These are phyloP conservation scores for Larimichthys crocea DNA, from an alignment of 2,113 vertebrate genomes.

Conservation along the genomic window DNA sequence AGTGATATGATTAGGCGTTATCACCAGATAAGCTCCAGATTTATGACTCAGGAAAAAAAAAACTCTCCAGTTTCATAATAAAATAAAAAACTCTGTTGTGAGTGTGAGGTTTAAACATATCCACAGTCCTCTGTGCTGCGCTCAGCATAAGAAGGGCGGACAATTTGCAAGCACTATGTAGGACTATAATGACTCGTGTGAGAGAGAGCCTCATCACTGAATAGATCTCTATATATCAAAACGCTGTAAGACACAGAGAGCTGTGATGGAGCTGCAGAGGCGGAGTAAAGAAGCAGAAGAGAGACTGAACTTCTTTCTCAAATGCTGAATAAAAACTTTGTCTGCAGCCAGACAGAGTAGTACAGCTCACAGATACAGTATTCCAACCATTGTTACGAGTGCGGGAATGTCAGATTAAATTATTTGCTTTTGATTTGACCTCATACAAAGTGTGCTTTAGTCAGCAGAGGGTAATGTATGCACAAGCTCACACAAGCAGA, in stretches of 20 bases:
- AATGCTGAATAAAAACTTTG: conserved; percentile 35
- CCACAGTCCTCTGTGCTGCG: conserved; percentile 25
- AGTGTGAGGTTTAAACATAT: conserved; percentile 1
- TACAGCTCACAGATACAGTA: conserved; percentile 1
- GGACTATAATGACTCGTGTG: conserved; percentile 59
- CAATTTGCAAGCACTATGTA: conserved; percentile 28
- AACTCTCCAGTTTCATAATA: not conserved
- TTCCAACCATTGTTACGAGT: not conserved
- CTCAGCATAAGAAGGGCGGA: not conserved
- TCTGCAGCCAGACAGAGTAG: conserved; percentile 11
- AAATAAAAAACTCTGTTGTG: conserved; percentile 1
- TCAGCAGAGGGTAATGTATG: not conserved
- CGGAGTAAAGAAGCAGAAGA: conserved; percentile 29
- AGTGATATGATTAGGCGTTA: conserved; percentile 14
- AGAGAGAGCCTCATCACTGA: conserved; percentile 22
- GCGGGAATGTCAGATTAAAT: not conserved
- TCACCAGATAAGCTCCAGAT: not conserved
- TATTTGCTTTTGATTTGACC: conserved; percentile 18
- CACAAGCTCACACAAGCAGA: too few species aligned
- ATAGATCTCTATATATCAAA: conserved; percentile 49
- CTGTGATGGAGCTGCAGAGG: conserved; percentile 31
- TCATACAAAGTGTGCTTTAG: not conserved
- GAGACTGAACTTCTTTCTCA: conserved; percentile 13
- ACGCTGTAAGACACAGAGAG: conserved; percentile 23
- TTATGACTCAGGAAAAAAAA: conserved; percentile 2